Evolutionary conservation across 2,888 invertebrate genomes (phyloP).

Genomic region (Tipula helvola): DNA sequence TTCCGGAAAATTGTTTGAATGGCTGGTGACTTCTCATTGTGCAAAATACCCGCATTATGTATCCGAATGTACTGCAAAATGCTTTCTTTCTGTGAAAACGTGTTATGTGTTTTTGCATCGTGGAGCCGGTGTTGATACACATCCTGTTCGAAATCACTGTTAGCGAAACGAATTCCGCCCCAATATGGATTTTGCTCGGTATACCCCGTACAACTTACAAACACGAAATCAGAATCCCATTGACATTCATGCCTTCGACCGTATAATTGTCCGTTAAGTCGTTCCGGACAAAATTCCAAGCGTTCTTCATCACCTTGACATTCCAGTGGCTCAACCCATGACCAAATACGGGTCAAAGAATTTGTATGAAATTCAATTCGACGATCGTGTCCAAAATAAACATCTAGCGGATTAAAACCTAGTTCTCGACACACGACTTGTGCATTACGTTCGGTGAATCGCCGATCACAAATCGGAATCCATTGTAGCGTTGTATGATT

Average conservation of each 20-base stretch:
- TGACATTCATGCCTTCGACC: constrained; percentile 74
- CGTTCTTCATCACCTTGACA: constrained; percentile 63
- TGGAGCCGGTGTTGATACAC: constrained; percentile 70
- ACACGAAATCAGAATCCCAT: constrained; percentile 86
- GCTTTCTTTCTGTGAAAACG: constrained; percentile 58
- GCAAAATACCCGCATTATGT: constrained; percentile 86
- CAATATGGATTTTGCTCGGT: constrained; percentile 54
- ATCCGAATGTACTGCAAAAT: constrained; percentile 67
- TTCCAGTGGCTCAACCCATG: constrained; percentile 89
- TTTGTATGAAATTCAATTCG: constrained; percentile 83
- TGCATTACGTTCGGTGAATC: constrained; percentile 93
- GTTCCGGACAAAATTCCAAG: constrained; percentile 72
- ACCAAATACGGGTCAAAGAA: constrained; percentile 76
- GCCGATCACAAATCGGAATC: constrained; percentile 90
- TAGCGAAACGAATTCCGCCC: constrained; percentile 92
- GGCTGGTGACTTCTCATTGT: constrained; percentile 89
- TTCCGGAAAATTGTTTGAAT: constrained; percentile 81
- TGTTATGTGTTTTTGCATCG: constrained; percentile 66
- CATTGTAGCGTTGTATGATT: constrained; percentile 92
- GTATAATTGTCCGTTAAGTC: constrained; percentile 80
- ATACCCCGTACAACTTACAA: constrained; percentile 73
- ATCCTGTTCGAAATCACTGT: constrained; percentile 79
- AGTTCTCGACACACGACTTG: constrained; percentile 92
- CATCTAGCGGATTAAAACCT: constrained; percentile 78
- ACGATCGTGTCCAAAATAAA: constrained; percentile 74